Conservation (phyloP, 2,113 vertebrate species). For the Myrmecobius fasciatus region DNA sequence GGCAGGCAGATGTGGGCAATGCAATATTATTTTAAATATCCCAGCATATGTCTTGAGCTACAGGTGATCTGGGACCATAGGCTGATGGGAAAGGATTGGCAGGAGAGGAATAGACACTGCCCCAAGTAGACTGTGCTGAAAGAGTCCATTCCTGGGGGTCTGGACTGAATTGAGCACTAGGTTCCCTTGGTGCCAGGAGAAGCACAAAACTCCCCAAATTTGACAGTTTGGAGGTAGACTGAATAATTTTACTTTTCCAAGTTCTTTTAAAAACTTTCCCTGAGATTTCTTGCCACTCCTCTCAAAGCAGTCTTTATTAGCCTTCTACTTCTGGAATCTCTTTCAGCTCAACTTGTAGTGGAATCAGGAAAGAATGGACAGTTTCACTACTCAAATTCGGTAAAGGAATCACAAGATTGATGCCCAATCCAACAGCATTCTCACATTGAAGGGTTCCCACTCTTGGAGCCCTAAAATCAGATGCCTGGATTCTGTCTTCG, state of each 20-base stretch:
- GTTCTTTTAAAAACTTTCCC: background rate
- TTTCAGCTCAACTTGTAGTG: constrained; percentile 48
- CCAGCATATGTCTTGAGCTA: background rate
- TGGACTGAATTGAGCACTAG: background rate
- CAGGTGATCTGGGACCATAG: background rate
- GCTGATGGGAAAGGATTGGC: background rate
- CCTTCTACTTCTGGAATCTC: constrained; percentile 20
- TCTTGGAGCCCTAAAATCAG: background rate
- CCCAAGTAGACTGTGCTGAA: background rate
- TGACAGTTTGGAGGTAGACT: background rate
- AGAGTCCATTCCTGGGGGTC: background rate
- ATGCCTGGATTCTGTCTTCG: background rate
- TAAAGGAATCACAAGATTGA: constrained; percentile 19
- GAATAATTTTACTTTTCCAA: background rate
- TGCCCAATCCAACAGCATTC: background rate
- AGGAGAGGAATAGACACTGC: background rate
- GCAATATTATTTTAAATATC: background rate
- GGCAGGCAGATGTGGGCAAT: background rate
- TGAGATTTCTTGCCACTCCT: background rate
- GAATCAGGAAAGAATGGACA: constrained; percentile 22
- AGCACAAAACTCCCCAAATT: background rate
- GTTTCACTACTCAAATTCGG: constrained; percentile 18
- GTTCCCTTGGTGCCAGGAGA: background rate
- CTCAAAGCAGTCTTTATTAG: background rate
- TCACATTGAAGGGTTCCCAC: background rate